Conservation (phyloP, 2,113 vertebrate genomes). For the Cacatua alba region DNA sequence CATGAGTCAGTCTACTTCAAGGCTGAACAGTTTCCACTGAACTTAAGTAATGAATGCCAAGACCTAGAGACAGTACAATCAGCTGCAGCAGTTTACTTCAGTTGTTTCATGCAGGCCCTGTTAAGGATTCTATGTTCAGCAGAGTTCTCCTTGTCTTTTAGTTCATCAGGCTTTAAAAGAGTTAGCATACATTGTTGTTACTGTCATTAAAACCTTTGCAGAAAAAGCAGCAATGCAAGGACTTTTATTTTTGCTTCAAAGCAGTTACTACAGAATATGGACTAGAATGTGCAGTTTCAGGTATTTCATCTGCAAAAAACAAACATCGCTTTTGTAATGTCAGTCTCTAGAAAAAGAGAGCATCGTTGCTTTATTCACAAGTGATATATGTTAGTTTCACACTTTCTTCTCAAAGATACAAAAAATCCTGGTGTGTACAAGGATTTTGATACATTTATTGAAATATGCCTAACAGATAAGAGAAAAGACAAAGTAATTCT, state of each 20-base stretch:
- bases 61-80: slow-evolving; percentile 45
- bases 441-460: not conserved
- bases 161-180: not conserved
- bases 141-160: not conserved
- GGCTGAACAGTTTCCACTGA: slow-evolving; percentile 72
- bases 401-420: not conserved
- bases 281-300: not conserved
- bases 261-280: not conserved
- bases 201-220: not conserved
- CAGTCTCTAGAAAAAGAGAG: not conserved
- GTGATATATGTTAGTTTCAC: not conserved
- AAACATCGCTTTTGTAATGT: not conserved
- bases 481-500: not conserved
- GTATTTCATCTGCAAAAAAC: not conserved
- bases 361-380: not conserved
- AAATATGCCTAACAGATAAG: not conserved
- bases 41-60: slow-evolving; percentile 76
- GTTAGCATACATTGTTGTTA: not conserved
- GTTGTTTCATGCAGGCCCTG: not conserved
- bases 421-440: not conserved
- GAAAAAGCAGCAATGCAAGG: not conserved
- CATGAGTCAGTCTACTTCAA: slow-evolving; percentile 77
- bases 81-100: slow-evolving; percentile 10
- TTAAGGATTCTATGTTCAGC: not conserved
- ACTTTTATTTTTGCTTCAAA: not conserved